Percentiles rank a stretch among this genome's conserved stretches.
Conservation (phyloP, 2,888 invertebrate species). For the Carabus problematicus region DNA sequence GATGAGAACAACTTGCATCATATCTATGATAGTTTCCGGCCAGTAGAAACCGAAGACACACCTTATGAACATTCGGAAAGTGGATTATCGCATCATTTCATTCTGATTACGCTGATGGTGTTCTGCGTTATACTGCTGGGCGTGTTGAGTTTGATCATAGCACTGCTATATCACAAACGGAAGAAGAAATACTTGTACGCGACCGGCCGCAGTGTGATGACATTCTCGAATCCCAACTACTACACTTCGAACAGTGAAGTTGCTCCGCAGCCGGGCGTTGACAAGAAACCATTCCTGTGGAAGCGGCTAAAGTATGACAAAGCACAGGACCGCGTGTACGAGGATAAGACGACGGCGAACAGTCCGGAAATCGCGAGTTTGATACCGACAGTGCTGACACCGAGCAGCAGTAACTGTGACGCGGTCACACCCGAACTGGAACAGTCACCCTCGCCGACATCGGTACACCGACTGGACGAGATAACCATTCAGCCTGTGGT, state of each 20-base stretch:
- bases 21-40: conserved; percentile 40
- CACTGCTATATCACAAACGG: conserved; percentile 61
- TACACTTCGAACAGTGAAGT: conserved; percentile 58
- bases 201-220: conserved; percentile 75
- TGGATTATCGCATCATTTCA: conserved; percentile 55
- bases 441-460: conserved; percentile 63
- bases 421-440: conserved; percentile 63
- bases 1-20: conserved; percentile 49
- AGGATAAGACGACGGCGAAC: conserved; percentile 60
- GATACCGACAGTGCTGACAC: conserved; percentile 68
- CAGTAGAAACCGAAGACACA: conserved; percentile 50
- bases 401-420: conserved; percentile 63
- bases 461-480: conserved; percentile 66
- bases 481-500: conserved; percentile 64
- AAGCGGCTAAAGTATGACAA: conserved; percentile 82
- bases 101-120: conserved; percentile 58
- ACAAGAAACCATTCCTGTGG: conserved; percentile 71
- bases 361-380: conserved; percentile 75
- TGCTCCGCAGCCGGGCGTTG: conserved; percentile 51
- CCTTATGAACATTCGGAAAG: conserved; percentile 53
- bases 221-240: conserved; percentile 91
- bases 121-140: conserved; percentile 57
- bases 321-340: conserved; percentile 71
- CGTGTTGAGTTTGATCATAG: conserved; percentile 55
- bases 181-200: conserved; percentile 64